Evolutionary conservation across 2,113 vertebrate species (phyloP).

Genomic region (Canis aureus): DNA sequence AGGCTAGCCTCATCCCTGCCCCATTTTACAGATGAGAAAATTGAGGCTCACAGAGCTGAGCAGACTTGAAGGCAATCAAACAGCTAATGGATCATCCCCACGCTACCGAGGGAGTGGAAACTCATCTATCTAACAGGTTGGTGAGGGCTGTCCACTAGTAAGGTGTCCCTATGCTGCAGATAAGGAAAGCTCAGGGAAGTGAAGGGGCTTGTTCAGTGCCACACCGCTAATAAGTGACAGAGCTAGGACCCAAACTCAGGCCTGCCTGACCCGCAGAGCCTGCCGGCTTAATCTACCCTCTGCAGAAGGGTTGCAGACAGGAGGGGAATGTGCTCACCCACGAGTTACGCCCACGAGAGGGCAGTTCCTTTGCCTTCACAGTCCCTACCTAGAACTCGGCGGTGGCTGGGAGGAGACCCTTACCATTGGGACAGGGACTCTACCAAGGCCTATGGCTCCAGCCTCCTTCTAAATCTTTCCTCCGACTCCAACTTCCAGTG

Average conservation of each 20-base stretch:
- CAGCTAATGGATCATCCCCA: background rate
- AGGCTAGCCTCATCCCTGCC: background rate
- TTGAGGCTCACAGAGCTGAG: background rate
- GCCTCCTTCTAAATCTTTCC: background rate
- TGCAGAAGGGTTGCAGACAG: background rate
- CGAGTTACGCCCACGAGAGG: rapidly evolving
- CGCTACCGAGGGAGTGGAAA: background rate
- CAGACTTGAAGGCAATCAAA: background rate
- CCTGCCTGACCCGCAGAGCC: background rate
- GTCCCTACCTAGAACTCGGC: background rate
- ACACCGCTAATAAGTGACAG: background rate
- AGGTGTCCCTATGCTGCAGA: background rate
- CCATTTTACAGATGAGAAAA: slow-evolving; percentile 5
- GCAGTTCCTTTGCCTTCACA: background rate
- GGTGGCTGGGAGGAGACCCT: background rate
- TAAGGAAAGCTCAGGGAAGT: background rate
- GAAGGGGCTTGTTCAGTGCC: too few species aligned
- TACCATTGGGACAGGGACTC: background rate
- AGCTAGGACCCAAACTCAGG: background rate
- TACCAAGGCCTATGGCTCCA: background rate
- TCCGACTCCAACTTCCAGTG: background rate
- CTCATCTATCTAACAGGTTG: background rate
- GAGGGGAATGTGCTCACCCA: background rate
- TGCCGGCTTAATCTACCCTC: background rate
- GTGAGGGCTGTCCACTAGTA: background rate